These are phyloP conservation scores for Bombylius discolor DNA, from an alignment of 2,888 invertebrate genomes.

Conservation along the genomic window DNA sequence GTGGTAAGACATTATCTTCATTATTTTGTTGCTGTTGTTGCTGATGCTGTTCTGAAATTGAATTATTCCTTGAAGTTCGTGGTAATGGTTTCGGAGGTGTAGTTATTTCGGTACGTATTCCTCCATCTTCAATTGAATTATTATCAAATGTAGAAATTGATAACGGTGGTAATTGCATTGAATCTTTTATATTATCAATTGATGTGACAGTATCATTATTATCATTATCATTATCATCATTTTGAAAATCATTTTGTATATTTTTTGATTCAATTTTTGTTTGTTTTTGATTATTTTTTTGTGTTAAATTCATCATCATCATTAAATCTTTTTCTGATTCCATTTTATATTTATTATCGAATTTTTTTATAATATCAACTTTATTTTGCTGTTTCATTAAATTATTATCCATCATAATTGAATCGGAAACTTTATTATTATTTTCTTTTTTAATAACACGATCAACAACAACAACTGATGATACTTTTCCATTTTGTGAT, in stretches of 20 bases:
- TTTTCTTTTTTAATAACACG: slow-evolving; percentile 1
- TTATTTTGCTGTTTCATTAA: slow-evolving; percentile 24
- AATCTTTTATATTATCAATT: too few relatives aligned
- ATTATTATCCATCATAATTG: not conserved
- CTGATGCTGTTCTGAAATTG: slow-evolving; percentile 47
- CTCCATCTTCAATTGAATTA: slow-evolving; percentile 27
- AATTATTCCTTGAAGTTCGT: slow-evolving; percentile 55
- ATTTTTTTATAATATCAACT: slow-evolving; percentile 48
- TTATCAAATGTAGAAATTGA: not conserved
- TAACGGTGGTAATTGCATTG: not conserved
- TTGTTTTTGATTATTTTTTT: slow-evolving; percentile 3
- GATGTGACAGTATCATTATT: slow-evolving; percentile 10
- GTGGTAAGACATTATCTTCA: slow-evolving; percentile 35
- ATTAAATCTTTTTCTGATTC: slow-evolving; percentile 23
- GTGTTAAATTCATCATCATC: slow-evolving; percentile 1
- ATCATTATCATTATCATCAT: slow-evolving; percentile 23
- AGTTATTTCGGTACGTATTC: slow-evolving; percentile 18
- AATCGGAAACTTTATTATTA: not conserved
- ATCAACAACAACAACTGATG: not conserved
- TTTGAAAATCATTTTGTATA: slow-evolving; percentile 8
- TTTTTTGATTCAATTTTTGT: slow-evolving; percentile 4
- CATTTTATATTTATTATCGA: slow-evolving; percentile 41
- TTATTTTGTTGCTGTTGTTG: not conserved
- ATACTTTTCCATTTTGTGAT: slow-evolving; percentile 12
- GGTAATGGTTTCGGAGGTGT: slow-evolving; percentile 70